phyloP scores from a whole-genome alignment of 1,140 invertebrate species.

The Nilaparvata lugens region DNA sequence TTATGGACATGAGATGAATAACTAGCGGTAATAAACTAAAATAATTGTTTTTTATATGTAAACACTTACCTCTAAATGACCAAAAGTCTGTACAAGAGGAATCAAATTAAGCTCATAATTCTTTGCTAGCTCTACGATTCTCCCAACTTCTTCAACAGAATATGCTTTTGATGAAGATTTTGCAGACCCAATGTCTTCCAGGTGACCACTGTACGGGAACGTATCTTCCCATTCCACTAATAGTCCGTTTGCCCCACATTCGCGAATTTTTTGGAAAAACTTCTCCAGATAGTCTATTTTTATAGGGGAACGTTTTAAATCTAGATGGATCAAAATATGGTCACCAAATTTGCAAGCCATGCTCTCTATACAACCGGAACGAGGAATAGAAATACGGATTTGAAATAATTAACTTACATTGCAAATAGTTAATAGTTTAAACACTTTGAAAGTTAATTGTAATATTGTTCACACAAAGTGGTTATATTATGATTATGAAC shows the following conservation, averaged over 20 bases:
- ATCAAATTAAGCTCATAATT: slow-evolving; percentile 65
- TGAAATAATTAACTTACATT: too few relatives aligned
- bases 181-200: slow-evolving; percentile 51
- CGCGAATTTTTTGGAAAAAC: slow-evolving; percentile 46
- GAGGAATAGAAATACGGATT: too few relatives aligned
- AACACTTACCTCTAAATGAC: slow-evolving; percentile 65
- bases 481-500: too few relatives aligned
- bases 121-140: slow-evolving; percentile 48
- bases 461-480: too few relatives aligned
- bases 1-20: too few relatives aligned
- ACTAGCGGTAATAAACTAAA: too few relatives aligned
- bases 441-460: too few relatives aligned
- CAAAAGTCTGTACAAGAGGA: slow-evolving; percentile 92
- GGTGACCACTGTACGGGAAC: slow-evolving; percentile 67
- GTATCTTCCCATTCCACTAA: slow-evolving; percentile 91
- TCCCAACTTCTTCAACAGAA: slow-evolving; percentile 46
- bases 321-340: slow-evolving; percentile 50
- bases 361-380: too few relatives aligned
- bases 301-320: slow-evolving; percentile 66
- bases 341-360: too few relatives aligned
- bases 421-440: too few relatives aligned
- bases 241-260: slow-evolving; percentile 71
- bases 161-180: slow-evolving; percentile 50
- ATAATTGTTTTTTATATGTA: too few relatives aligned
- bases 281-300: slow-evolving; percentile 56